Evolutionary conservation across 53 echinoderm and acorn worm genomes (phyloP).

Genomic region (Luidia sarsii): DNA sequence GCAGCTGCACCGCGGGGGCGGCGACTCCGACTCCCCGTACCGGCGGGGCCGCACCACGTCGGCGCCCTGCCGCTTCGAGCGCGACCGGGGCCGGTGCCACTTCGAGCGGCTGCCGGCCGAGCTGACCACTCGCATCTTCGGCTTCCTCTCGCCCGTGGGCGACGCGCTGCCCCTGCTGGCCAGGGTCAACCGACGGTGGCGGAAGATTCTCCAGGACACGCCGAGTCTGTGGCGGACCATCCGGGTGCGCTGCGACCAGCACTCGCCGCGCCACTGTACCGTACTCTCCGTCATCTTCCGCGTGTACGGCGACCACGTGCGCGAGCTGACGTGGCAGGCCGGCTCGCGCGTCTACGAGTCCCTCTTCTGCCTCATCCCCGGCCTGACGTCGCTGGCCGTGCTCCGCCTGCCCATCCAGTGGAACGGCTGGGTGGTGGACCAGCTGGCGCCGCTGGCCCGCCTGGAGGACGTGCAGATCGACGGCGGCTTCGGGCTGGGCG

Average conservation of each 20-base stretch:
- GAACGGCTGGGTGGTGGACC: conserved; percentile 84
- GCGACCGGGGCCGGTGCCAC: conserved; percentile 40
- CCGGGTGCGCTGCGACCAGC: conserved; percentile 54
- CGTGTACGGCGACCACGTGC: conserved; percentile 76
- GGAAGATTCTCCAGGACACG: conserved; percentile 74
- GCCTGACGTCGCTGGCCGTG: conserved; percentile 64
- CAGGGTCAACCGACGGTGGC: conserved; percentile 83
- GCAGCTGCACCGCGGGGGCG: not conserved
- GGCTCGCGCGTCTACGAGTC: conserved; percentile 90
- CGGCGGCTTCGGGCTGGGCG: conserved; percentile 85
- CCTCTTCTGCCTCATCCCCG: conserved; percentile 77
- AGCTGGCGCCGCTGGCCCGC: conserved; percentile 63
- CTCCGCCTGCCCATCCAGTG: conserved; percentile 86
- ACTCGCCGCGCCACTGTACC: conserved; percentile 51
- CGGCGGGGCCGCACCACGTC: not conserved
- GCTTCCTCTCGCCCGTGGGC: conserved; percentile 76
- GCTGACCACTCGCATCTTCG: conserved; percentile 76
- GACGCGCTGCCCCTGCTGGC: conserved; percentile 83
- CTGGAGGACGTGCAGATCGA: conserved; percentile 86
- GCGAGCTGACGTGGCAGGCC: conserved; percentile 79
- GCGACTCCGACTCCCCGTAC: not conserved
- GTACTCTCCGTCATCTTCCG: conserved; percentile 71
- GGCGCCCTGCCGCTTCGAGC: conserved; percentile 14
- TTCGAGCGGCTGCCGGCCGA: conserved; percentile 81
- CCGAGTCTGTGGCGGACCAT: conserved; percentile 80